Evolutionary conservation across 2,797 vertebrate genomes (phyloP).

Genomic region (Neoniphon sammara): DNA sequence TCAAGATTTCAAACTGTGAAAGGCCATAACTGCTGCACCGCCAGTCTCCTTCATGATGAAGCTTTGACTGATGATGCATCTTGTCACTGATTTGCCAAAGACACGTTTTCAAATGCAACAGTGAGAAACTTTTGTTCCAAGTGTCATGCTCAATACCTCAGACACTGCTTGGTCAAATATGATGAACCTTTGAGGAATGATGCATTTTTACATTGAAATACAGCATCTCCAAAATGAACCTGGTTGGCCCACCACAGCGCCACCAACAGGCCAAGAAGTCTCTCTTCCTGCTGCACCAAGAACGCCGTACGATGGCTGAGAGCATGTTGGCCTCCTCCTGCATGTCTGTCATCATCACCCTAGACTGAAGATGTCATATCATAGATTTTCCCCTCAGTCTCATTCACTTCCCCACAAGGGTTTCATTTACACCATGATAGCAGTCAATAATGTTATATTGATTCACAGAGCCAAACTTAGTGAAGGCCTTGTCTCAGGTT

Average conservation of each 20-base stretch:
- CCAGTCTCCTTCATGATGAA: too few relatives aligned
- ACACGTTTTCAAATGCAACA: background rate
- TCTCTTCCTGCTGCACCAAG: background rate
- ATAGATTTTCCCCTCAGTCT: constrained; percentile 40
- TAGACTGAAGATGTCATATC: constrained; percentile 16
- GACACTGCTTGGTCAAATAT: too few relatives aligned
- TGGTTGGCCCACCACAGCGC: too few relatives aligned
- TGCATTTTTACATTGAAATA: too few relatives aligned
- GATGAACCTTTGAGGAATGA: too few relatives aligned
- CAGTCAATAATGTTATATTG: constrained; percentile 60
- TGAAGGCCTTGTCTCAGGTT: constrained; percentile 37
- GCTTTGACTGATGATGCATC: constrained; percentile 3
- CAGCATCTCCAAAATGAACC: too few relatives aligned
- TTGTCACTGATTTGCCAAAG: background rate
- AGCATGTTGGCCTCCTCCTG: background rate
- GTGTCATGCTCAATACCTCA: background rate
- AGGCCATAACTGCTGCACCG: too few relatives aligned
- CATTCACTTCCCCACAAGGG: constrained; percentile 34
- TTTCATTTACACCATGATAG: constrained; percentile 51
- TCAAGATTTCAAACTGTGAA: too few relatives aligned
- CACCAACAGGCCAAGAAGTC: too few relatives aligned
- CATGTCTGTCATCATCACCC: constrained; percentile 19
- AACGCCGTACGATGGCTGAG: background rate
- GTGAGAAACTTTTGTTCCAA: background rate
- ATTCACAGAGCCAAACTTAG: constrained; percentile 50